Evolutionary conservation across 1,140 invertebrate genomes (phyloP), one percentile per base, ranked within the genome.

Genomic region (Babylonia areolata): DNA sequence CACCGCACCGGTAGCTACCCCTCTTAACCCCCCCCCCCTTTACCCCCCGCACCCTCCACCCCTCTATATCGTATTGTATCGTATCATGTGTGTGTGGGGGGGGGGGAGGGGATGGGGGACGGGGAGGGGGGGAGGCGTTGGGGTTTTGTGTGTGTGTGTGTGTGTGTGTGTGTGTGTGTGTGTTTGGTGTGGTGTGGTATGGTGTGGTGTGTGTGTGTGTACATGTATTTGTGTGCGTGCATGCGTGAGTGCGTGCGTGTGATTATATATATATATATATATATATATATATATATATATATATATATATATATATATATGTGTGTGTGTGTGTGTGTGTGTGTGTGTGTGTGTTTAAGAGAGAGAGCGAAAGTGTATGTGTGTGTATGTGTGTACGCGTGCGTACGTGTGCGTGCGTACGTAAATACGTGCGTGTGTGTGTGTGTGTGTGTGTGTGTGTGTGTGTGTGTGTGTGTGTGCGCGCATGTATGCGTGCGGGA

Each of bases 381-480:
- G 46, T 81, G 80, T 81, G 80, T 81, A 51, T 58, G 80, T 42
- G 77, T 28, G 77, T 79, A 39, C 37, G 77, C 28, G 37, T 42
- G 77, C 15, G 77, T 28, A 39, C 28, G 77, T 42, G 77, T 42
- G 77, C 28, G 77, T 42, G 77, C 1, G 77, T 42, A 39, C 28
- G 77, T n/a, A 39, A 28, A 39, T 28, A 39, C 11, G 77, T 28
- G 77, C 11, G 77, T 42, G 77, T 42, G 77, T 28, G 77, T 42
- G 77, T 42, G 77, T 78, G 77, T 42, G 77, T 42, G 77, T 42
- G 77, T 42, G 77, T 42, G 77, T 79, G 77, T 42, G 77, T 42
- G 77, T 42, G 39, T 42, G 77, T 42, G 39, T 42, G 77, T 42
- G 37, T 79, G 77, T 42, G 77, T 79, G 40, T 54, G 78, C 33